Evolutionary conservation across 1,140 invertebrate species (phyloP).

Genomic region (Hyposmocoma kahamanoa): DNA sequence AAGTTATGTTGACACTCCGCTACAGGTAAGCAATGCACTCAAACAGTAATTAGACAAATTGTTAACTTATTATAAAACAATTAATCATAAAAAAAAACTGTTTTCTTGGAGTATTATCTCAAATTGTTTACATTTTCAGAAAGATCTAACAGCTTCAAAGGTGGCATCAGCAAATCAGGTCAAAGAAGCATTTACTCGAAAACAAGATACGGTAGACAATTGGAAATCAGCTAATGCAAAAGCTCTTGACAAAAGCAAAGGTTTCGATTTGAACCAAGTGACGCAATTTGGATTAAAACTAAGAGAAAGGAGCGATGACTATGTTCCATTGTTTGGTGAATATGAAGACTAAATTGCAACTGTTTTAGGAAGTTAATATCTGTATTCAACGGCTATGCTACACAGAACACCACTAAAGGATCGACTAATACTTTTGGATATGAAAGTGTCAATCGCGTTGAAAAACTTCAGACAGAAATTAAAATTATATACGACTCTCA

Average conservation of each 20-base stretch:
- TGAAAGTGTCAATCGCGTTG: too few relatives aligned
- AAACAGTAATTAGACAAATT: too few relatives aligned
- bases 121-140: slow-evolving; percentile 41
- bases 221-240: slow-evolving; percentile 34
- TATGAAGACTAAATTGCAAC: slow-evolving; percentile 31
- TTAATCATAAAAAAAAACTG: too few relatives aligned
- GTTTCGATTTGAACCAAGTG: slow-evolving; percentile 30
- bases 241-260: slow-evolving; percentile 26
- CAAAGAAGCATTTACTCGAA: slow-evolving; percentile 29
- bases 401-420: too few relatives aligned
- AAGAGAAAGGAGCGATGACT: slow-evolving; percentile 46
- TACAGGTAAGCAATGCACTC: too few relatives aligned
- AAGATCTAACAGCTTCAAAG: slow-evolving; percentile 45
- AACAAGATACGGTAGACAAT: slow-evolving; percentile 26
- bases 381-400: too few relatives aligned
- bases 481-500: too few relatives aligned
- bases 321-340: slow-evolving; percentile 48
- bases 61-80: too few relatives aligned
- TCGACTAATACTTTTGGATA: too few relatives aligned
- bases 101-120: too few relatives aligned
- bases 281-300: slow-evolving; percentile 55
- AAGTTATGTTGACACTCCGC: slow-evolving; percentile 49
- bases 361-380: too few relatives aligned
- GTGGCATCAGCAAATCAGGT: slow-evolving; percentile 32
- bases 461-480: too few relatives aligned